Evolutionary conservation across 2,888 invertebrate genomes (phyloP).

Genomic region (Griposia aprilina): DNA sequence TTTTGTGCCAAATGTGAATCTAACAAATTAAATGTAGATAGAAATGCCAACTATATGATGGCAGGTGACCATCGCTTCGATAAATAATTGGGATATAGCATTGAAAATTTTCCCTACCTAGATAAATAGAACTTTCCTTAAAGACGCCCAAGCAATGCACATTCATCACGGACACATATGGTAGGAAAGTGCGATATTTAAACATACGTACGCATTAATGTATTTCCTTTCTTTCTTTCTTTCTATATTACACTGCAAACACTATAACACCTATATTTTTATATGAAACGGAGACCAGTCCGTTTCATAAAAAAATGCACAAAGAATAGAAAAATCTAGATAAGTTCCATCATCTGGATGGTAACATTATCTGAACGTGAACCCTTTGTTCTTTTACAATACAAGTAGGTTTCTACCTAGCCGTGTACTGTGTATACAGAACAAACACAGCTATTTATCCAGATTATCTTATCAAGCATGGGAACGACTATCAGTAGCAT

Average conservation of each 20-base stretch:
- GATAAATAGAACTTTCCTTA: slow-evolving; percentile 21
- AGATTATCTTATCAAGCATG: slow-evolving; percentile 76
- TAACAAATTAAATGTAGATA: slow-evolving; percentile 27
- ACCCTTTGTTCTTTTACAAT: slow-evolving; percentile 57
- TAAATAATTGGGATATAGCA: slow-evolving; percentile 2
- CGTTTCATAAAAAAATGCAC: neutral
- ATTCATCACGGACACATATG: slow-evolving; percentile 7
- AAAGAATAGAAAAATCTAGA: slow-evolving; percentile 34
- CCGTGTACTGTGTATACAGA: slow-evolving; percentile 46
- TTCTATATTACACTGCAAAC: neutral
- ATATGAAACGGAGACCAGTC: neutral
- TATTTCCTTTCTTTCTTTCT: too few relatives aligned
- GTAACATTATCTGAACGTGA: slow-evolving; percentile 31
- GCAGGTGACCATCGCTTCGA: slow-evolving; percentile 38
- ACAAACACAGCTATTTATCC: slow-evolving; percentile 63
- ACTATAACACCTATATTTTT: neutral
- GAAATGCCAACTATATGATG: slow-evolving; percentile 24
- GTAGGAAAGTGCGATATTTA: slow-evolving; percentile 28
- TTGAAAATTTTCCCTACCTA: neutral
- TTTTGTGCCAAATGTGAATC: slow-evolving; percentile 45
- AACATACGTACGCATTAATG: too few relatives aligned
- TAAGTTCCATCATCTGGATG: slow-evolving; percentile 26
- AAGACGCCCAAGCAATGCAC: slow-evolving; percentile 11
- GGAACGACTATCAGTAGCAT: slow-evolving; percentile 75
- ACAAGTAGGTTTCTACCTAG: slow-evolving; percentile 41